Base-by-base conservation (phyloP, 2,888 invertebrate species). In the Drosophila gaucha region DNA sequence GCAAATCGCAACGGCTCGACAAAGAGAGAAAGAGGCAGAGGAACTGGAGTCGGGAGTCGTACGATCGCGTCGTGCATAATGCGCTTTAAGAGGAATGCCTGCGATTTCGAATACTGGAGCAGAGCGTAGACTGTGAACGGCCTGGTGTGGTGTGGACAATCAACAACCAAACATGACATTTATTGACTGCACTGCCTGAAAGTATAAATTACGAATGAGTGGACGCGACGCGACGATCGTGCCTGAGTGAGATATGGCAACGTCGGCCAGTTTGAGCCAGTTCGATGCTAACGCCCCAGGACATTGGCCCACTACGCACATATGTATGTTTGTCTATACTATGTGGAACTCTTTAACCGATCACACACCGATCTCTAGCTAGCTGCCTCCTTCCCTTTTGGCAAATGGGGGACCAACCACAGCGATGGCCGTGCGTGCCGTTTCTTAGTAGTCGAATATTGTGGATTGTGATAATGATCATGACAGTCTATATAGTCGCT, bases 401-500 rank as follows among this genome's bases (percentile, higher is more conserved):
- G 20, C 41, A 18, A 36, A 35, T 44, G 50, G 51, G 35, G 57
- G 90, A 90, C 90, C 90, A 85, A 90, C 90, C 90, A 84, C 90
- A 84, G 90, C 79, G 89, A 68, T 75, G 74, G 74, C 54, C 54
- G 57, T 86, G 73, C 73, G 64, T 82, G 80, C 65, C 82, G 54
- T 76, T 78, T 76, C 67, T 44, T 60, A 67, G 71, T 66, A 54
- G 74, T 51, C 44, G 67, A 69, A 70, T 83, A 86, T 76, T 74
- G 72, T 76, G 76, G 78, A 80, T 86, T 86, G 90, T 87, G 90
- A 90, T 90, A 90, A 90, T 90, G 89, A 90, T 90, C 90, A 89
- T 90, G 90, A 90, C 90, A 90, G 90, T 79, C 88, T 90, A 89
- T 90, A 89, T 89, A 90, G 89, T 88, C 90, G 70, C 82, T 80